Evolutionary conservation across 2,888 invertebrate species (phyloP), one percentile per base, ranked within the genome.

Genomic region (Clanis bilineata): DNA sequence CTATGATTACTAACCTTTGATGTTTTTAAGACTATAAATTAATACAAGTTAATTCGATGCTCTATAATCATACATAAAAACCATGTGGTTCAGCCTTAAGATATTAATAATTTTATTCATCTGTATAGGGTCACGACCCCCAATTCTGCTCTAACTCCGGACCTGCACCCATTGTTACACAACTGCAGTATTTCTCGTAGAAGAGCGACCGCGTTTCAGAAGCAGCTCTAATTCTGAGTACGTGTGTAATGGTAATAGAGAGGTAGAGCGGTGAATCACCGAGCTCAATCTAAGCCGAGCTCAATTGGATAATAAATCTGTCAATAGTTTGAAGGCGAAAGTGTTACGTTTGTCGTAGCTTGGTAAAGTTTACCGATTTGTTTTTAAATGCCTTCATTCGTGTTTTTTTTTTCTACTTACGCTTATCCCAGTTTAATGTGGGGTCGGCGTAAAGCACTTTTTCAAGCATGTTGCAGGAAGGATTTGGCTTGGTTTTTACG

Each of bases 161-260:
- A 15, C 25, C 28, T 10, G 28, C 38, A 71, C 76, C 68, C 65
- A 75, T 75, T 74, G 74, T 80, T 76, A 62, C 62, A 61, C 21
- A 55, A 59, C 36, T 84, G 82, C 64, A 66, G 73, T 77, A 81
- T 84, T 64, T 44, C 57, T 71, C 51, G 67, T 72, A 71, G 65
- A 67, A 71, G 64, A 62, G 66, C 68, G 70, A 73, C 64, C 69
- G 71, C 64, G 69, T 73, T 73, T 72, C 41, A 68, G 66, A 68
- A 71, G 72, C 71, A 68, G 65, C 58, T 66, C 71, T 66, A 73
- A 73, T 71, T 67, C 58, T 47, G 7, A 62, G 62, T 68, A 68
- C 68, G 67, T 67, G 68, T 64, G 67, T 67, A 69, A 68, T 60
- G 60, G 61, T 64, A 64, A 66, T 68, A 61, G 9, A 12, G 1